Evolutionary conservation across 2,113 vertebrate species (phyloP).

Genomic region (Chelonoidis abingdonii): DNA sequence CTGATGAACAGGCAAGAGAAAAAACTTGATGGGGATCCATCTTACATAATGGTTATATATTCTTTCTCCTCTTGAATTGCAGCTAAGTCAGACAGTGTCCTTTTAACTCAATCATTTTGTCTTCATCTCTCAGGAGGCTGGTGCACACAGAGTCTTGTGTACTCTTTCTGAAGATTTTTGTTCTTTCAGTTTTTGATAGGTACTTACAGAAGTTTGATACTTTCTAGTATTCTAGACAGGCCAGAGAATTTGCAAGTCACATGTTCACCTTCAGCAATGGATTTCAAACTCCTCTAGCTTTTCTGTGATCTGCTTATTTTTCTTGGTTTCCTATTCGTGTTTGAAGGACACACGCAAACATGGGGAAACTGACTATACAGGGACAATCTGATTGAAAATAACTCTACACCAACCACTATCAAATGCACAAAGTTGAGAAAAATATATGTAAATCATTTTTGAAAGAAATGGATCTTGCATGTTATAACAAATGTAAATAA

Average conservation of each 20-base stretch:
- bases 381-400: background rate
- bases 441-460: fast-evolving
- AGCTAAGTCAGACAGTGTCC: too few relatives aligned
- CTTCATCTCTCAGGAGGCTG: too few relatives aligned
- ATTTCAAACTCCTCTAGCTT: background rate
- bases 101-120: too few relatives aligned
- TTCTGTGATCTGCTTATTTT: background rate
- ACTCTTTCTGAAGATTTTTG: too few relatives aligned
- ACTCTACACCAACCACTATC: background rate
- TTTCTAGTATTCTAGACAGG: background rate
- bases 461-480: background rate
- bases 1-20: too few relatives aligned
- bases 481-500: background rate
- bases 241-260: background rate
- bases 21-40: too few relatives aligned
- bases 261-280: background rate
- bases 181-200: background rate
- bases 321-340: background rate
- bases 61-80: too few relatives aligned
- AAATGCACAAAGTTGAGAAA: background rate
- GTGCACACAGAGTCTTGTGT: too few relatives aligned
- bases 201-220: background rate
- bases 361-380: background rate
- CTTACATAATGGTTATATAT: too few relatives aligned
- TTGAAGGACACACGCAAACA: background rate